phyloP scores from a whole-genome alignment of 2,888 invertebrate genomes.

The Microctonus aethiopoides region DNA sequence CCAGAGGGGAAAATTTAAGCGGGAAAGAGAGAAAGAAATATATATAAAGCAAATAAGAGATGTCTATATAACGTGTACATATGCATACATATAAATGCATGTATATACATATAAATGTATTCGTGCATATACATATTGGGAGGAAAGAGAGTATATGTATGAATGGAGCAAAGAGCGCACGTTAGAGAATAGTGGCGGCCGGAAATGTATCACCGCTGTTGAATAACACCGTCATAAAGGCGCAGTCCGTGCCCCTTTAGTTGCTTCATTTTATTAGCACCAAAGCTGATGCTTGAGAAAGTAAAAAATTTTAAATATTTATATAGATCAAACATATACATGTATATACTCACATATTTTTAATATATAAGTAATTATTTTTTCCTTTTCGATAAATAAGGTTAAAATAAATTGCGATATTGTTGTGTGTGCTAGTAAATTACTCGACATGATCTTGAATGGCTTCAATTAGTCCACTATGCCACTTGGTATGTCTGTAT shows the following conservation, averaged over 20 bases:
- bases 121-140: constrained; percentile 16
- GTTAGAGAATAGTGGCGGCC: constrained; percentile 50
- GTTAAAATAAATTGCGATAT: constrained; percentile 12
- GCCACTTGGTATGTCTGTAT: constrained; percentile 1
- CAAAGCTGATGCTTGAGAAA: constrained; percentile 25
- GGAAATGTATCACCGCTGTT: constrained; percentile 56
- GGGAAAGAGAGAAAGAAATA: constrained; percentile 31
- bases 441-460: constrained; percentile 62
- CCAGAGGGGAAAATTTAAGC: constrained; percentile 12
- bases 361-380: too few relatives aligned
- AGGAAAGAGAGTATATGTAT: constrained; percentile 19
- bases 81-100: too few relatives aligned
- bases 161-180: constrained; percentile 27
- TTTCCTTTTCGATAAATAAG: too few relatives aligned
- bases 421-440: constrained; percentile 31
- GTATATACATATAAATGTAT: too few relatives aligned
- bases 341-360: too few relatives aligned
- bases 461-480: constrained; percentile 63
- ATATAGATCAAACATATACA: neutral
- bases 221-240: constrained; percentile 44
- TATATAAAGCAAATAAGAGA: neutral
- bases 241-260: constrained; percentile 40
- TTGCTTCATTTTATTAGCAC: constrained; percentile 48
- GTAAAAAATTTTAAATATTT: neutral
- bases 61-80: constrained; percentile 33